Percentiles rank a stretch among this genome's conserved stretches.
Conservation (phyloP, 2,113 vertebrate species). For the Geothlypis trichas region DNA sequence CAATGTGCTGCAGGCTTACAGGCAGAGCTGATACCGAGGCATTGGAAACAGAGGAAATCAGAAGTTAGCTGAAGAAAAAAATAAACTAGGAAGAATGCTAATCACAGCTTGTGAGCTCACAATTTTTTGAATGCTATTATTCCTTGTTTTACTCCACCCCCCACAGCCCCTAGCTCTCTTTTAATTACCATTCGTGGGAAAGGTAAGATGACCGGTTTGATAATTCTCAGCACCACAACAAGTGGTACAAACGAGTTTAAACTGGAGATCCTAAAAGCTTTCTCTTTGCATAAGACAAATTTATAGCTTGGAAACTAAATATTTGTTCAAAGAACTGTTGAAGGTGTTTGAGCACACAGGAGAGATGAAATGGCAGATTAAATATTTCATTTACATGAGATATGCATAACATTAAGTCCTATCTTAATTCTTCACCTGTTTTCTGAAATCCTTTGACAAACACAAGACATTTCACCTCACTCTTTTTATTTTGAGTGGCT, state of each 20-base stretch:
- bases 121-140: background rate
- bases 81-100: background rate
- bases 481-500: background rate
- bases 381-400: slow-evolving; percentile 43
- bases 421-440: slow-evolving; percentile 46
- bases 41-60: background rate
- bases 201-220: slow-evolving; percentile 56
- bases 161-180: background rate
- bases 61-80: background rate
- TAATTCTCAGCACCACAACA: slow-evolving; percentile 25
- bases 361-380: slow-evolving; percentile 50
- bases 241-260: slow-evolving; percentile 58
- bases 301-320: slow-evolving; percentile 64
- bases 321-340: slow-evolving; percentile 63
- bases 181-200: slow-evolving; percentile 54
- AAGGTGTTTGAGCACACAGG: slow-evolving; percentile 37
- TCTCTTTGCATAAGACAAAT: slow-evolving; percentile 64
- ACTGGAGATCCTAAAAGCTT: slow-evolving; percentile 62
- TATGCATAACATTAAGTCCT: background rate
- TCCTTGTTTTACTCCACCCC: background rate
- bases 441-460: slow-evolving; percentile 53
- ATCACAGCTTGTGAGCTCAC: background rate
- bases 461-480: background rate
- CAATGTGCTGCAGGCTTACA: background rate
- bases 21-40: background rate